Percentiles rank a stretch among this genome's conserved stretches.
Conservation (phyloP, 2,797 vertebrate species). For the Nyctibius grandis region DNA sequence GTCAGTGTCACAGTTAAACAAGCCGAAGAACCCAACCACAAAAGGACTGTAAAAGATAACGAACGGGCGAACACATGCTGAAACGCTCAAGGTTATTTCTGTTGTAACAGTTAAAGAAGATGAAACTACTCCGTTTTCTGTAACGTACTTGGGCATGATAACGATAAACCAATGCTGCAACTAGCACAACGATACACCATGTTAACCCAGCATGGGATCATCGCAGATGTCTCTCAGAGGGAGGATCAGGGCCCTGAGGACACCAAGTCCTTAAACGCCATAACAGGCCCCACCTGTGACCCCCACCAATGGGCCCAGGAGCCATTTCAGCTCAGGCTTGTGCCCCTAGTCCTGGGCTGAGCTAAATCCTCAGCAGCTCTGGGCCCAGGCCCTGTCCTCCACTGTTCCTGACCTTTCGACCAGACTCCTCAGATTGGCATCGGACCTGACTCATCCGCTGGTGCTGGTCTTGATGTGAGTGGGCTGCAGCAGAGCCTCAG, state of each 20-base stretch:
- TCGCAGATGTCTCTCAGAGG: neutral
- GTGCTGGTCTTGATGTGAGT: too few species aligned
- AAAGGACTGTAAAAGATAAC: neutral
- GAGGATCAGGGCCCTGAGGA: rapidly evolving
- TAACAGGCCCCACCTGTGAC: neutral
- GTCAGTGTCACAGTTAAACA: neutral
- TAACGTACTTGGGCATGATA: neutral
- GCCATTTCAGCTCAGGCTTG: neutral
- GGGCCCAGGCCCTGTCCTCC: neutral
- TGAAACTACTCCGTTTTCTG: neutral
- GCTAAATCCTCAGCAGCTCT: rapidly evolving
- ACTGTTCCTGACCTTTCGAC: neutral
- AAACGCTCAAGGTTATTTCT: conserved; percentile 24
- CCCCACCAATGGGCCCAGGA: neutral
- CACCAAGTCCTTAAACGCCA: neutral
- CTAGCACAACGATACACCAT: rapidly evolving
- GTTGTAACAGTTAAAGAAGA: neutral
- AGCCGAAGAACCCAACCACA: neutral
- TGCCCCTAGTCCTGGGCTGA: neutral
- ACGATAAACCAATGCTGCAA: rapidly evolving
- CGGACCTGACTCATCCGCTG: rapidly evolving
- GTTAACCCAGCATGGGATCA: neutral
- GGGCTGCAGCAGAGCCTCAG: neutral
- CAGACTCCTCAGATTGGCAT: rapidly evolving
- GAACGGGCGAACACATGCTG: neutral